Base-by-base conservation (phyloP, 2,888 invertebrate species). In the Yponomeuta evonymella region DNA sequence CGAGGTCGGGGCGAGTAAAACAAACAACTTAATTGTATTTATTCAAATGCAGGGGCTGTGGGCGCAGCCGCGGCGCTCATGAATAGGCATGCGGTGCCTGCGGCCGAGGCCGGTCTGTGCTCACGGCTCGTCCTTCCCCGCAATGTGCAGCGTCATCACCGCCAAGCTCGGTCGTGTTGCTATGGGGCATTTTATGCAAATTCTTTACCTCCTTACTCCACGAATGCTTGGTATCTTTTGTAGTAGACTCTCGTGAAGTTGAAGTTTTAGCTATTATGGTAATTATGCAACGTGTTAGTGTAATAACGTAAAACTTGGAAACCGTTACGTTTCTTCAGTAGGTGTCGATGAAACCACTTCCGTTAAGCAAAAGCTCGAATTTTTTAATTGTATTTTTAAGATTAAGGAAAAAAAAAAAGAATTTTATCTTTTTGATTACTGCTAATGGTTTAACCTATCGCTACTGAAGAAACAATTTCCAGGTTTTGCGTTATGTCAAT, bases 1-100 rank as follows among this genome's bases (percentile, higher is more conserved):
- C 80, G 77, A 80, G 80, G 81, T 81, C 81, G 77, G 82, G 84
- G 80, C 82, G 83, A 83, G 85, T 84, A 90, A 90, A 90, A 90
- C 91, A 92, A 91, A 92, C 90, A 91, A 92, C 90, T 89, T 90
- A 92, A 92, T 92, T 90, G 90, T 92, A 90, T 91, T 90, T 92
- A 91, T 92, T 92, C 87, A 90, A 91, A 92, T 91, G 86, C 78
- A 84, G 78, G 77, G 78, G 81, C 76, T 79, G 78, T 73, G 80
- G 58, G 75, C 80, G 81, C 89, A 86, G 88, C 88, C 87, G 89
- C 81, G 83, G 83, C 80, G 73, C 84, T 91, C 89, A 90, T 91
- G 90, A 90, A 92, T 92, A 91, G 80, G 83, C 86, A 89, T 87
- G 83, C 51, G 51, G 51, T 15, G 51, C 51, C 51, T 8, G 51